Evolutionary conservation across 2,113 vertebrate species (phyloP).

Genomic region (Gadus macrocephalus): DNA sequence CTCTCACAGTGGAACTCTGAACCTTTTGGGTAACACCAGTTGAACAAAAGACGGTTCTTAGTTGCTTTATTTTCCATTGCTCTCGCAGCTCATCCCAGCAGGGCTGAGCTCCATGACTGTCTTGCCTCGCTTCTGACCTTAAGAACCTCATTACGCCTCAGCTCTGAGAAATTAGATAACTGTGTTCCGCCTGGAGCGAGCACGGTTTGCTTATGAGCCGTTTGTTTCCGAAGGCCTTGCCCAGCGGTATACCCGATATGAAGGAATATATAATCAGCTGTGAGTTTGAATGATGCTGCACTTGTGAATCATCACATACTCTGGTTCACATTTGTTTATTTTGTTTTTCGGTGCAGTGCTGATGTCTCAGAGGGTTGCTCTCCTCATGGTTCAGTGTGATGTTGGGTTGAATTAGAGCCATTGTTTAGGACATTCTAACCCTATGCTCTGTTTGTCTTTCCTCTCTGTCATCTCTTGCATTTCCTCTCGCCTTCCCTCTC

Average conservation of each 20-base stretch:
- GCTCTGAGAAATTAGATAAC: slow-evolving; percentile 43
- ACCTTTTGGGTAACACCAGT: slow-evolving; percentile 9
- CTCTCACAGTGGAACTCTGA: slow-evolving; percentile 14
- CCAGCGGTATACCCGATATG: slow-evolving; percentile 35
- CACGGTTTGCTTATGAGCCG: slow-evolving; percentile 48
- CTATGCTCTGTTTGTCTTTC: neutral
- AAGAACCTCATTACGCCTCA: slow-evolving; percentile 26
- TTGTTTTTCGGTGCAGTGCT: neutral
- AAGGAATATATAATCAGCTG: slow-evolving; percentile 56
- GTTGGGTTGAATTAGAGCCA: neutral
- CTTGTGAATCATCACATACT: neutral
- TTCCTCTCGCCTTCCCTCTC: neutral
- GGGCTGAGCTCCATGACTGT: no score
- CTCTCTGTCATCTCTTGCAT: neutral
- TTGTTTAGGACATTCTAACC: neutral
- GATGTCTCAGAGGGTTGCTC: neutral
- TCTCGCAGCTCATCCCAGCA: neutral
- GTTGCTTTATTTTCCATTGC: slow-evolving; percentile 22
- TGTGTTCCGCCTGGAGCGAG: slow-evolving; percentile 5
- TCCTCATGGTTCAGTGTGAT: neutral
- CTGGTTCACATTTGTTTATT: neutral
- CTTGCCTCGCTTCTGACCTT: slow-evolving; percentile 4
- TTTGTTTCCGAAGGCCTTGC: slow-evolving; percentile 26
- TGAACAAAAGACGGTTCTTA: no score
- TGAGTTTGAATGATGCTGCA: neutral